These are phyloP conservation scores for Chelonia mydas DNA, from an alignment of 2,797 vertebrate species.

Conservation along the genomic window DNA sequence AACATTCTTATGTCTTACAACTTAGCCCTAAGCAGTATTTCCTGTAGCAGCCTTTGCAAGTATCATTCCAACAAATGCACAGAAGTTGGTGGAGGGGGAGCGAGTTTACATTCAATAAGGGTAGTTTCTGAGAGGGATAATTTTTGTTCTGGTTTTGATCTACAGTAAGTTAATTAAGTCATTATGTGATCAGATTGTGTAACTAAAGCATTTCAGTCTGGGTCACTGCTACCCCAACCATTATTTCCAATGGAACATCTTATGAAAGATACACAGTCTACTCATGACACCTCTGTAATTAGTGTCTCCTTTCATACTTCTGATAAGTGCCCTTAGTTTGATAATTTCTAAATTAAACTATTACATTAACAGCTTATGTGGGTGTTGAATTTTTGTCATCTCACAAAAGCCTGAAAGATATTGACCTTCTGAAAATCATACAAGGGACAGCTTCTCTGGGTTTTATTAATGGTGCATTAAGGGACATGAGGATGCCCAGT, in stretches of 20 bases:
- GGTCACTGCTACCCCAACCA: conserved; percentile 22
- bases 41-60: background rate
- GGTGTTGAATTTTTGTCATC: conserved; percentile 13
- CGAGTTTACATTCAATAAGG: background rate
- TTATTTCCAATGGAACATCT: conserved; percentile 57
- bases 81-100: background rate
- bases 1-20: conserved; percentile 20
- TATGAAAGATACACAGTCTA: conserved; percentile 1
- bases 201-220: conserved; percentile 42
- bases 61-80: background rate
- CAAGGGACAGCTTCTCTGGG: background rate
- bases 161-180: conserved; percentile 50
- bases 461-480: background rate
- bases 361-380: conserved; percentile 56
- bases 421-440: conserved; percentile 49
- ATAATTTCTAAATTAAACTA: conserved; percentile 32
- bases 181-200: background rate
- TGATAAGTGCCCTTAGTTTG: conserved; percentile 61
- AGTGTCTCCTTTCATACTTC: conserved; percentile 52
- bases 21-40: background rate
- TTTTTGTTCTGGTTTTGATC: background rate
- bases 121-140: background rate
- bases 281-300: conserved; percentile 35
- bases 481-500: background rate
- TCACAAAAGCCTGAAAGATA: conserved; percentile 40